These are phyloP conservation scores for Erebia aethiops DNA, from an alignment of 2,888 invertebrate species.

Conservation along the genomic window DNA sequence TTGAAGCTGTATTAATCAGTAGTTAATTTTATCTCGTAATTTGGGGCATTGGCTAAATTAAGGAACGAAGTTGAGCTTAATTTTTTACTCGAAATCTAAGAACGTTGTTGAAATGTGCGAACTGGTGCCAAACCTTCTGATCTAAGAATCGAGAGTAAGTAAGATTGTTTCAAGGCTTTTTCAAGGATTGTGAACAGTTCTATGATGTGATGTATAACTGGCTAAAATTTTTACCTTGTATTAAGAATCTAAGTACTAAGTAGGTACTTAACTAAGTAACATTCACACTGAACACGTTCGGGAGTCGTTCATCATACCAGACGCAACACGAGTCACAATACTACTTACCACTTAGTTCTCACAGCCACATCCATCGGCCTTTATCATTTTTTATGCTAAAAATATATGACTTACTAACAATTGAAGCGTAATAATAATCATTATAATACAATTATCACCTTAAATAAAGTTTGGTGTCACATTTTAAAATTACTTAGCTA, in stretches of 20 bases:
- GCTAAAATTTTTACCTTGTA: constrained; percentile 12
- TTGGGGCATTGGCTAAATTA: too few relatives aligned
- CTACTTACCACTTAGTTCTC: constrained; percentile 20
- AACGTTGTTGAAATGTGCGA: too few relatives aligned
- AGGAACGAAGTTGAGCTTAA: too few relatives aligned
- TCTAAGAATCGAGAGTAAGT: neutral
- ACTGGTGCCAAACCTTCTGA: too few relatives aligned
- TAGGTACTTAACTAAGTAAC: neutral
- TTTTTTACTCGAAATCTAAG: too few relatives aligned
- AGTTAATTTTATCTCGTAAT: too few relatives aligned
- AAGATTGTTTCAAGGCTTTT: neutral
- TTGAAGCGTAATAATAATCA: constrained; percentile 35
- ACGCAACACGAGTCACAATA: constrained; percentile 13
- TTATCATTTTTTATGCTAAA: neutral
- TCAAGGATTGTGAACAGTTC: too few relatives aligned
- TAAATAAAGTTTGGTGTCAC: constrained; percentile 31
- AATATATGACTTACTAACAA: constrained; percentile 28
- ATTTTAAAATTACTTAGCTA: constrained; percentile 15
- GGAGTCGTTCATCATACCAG: constrained; percentile 18
- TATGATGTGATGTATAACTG: neutral
- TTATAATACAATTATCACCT: constrained; percentile 30
- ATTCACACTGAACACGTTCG: constrained; percentile 18
- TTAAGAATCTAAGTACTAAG: constrained; percentile 9
- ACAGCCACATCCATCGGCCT: constrained; percentile 36
- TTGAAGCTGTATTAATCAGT: too few relatives aligned